Evolutionary conservation across 2,113 vertebrate species (phyloP).

Genomic region (Odontophorus gujanensis): DNA sequence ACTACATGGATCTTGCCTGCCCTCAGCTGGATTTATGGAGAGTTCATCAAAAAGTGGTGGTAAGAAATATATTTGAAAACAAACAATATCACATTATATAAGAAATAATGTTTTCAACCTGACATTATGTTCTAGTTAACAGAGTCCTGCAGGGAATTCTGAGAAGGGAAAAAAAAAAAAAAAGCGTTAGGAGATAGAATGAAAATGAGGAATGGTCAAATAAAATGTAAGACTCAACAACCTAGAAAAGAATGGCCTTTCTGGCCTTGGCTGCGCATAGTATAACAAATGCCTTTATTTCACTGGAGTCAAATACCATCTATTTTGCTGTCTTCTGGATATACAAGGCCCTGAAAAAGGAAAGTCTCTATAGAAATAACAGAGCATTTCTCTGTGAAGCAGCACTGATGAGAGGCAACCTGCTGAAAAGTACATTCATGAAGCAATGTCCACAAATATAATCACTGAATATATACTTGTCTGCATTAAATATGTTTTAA

Average conservation of each 20-base stretch:
- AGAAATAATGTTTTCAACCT: slow-evolving; percentile 17
- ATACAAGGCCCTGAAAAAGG: not conserved
- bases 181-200: not conserved
- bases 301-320: not conserved
- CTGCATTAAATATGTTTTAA: not conserved
- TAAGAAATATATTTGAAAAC: slow-evolving; percentile 12
- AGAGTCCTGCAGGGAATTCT: not conserved
- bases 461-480: not conserved
- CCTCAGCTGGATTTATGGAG: slow-evolving; percentile 72
- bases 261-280: not conserved
- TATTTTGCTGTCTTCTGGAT: not conserved
- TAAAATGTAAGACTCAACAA: not conserved
- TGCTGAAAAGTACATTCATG: not conserved
- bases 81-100: not conserved
- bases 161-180: not conserved
- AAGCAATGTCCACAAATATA: not conserved
- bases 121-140: not conserved
- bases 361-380: slow-evolving; percentile 23
- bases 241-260: not conserved
- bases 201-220: not conserved
- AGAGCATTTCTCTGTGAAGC: not conserved
- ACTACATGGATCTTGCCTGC: slow-evolving; percentile 72
- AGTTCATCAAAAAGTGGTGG: slow-evolving; percentile 12
- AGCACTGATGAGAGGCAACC: not conserved
- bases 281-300: not conserved